Percentiles rank a stretch among this genome's conserved stretches.
Conservation (phyloP, 2,797 vertebrate species). For the Microctenopoma lineatum region DNA sequence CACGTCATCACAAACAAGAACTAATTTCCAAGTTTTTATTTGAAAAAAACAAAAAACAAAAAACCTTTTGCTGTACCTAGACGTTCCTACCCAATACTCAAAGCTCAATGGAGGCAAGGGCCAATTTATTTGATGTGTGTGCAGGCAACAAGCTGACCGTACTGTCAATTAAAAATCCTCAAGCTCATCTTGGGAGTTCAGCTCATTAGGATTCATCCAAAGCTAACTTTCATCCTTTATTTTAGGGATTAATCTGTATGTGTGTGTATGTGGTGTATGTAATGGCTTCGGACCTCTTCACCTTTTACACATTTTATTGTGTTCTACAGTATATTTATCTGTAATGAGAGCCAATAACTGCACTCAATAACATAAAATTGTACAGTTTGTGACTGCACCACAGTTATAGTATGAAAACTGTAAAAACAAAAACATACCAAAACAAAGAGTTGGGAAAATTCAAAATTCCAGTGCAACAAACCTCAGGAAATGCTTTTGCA, state of each 20-base stretch:
- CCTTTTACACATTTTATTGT: too few species aligned
- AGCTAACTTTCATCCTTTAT: slow-evolving; percentile 53
- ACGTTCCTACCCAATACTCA: slow-evolving; percentile 49
- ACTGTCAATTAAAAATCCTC: slow-evolving; percentile 76
- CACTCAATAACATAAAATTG: too few species aligned
- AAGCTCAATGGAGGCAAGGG: slow-evolving; percentile 49
- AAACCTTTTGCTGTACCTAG: slow-evolving; percentile 42
- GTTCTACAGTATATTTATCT: too few species aligned
- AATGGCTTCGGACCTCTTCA: too few species aligned
- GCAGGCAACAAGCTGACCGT: slow-evolving; percentile 49
- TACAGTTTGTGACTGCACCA: too few species aligned
- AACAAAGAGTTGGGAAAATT: too few species aligned
- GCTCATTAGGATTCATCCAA: slow-evolving; percentile 68
- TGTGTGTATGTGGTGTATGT: background rate
- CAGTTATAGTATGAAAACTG: too few species aligned
- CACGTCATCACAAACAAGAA: slow-evolving; percentile 50
- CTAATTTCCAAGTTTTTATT: slow-evolving; percentile 36
- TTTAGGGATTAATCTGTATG: slow-evolving; percentile 27
- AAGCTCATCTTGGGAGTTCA: slow-evolving; percentile 61
- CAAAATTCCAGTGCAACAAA: too few species aligned
- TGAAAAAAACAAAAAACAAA: slow-evolving; percentile 17
- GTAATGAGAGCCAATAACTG: too few species aligned
- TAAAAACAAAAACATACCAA: too few species aligned
- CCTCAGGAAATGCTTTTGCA: too few species aligned
- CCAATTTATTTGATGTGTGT: slow-evolving; percentile 55